Conservation (phyloP, 2,797 vertebrate genomes). For the Momotus momota region DNA sequence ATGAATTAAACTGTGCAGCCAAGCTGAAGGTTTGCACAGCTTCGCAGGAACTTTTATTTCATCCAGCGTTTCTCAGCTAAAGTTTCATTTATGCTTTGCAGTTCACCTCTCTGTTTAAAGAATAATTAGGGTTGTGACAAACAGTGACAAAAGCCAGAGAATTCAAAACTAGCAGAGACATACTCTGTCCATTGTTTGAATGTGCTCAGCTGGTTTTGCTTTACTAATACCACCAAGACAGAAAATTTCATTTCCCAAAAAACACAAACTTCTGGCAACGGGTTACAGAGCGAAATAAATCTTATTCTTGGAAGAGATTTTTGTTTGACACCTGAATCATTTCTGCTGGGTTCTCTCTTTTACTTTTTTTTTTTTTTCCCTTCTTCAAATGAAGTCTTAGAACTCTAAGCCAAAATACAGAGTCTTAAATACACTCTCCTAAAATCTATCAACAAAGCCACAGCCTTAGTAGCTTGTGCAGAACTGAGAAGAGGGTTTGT, state of each 20-base stretch:
- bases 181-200: slow-evolving; percentile 52
- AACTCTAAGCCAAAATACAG: slow-evolving; percentile 48
- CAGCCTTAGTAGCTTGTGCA: not conserved
- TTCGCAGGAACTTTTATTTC: not conserved
- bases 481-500: not conserved
- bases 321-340: slow-evolving; percentile 74
- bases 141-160: slow-evolving; percentile 65
- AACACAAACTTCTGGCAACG: slow-evolving; percentile 64
- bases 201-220: slow-evolving; percentile 70
- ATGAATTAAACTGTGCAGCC: not conserved
- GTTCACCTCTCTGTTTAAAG: slow-evolving; percentile 65
- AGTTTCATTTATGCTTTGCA: slow-evolving; percentile 31
- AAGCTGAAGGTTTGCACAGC: not conserved
- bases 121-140: slow-evolving; percentile 46
- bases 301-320: slow-evolving; percentile 75
- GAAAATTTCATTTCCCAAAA: slow-evolving; percentile 59
- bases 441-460: not conserved
- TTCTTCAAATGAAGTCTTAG: slow-evolving; percentile 62
- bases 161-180: slow-evolving; percentile 55
- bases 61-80: slow-evolving; percentile 12
- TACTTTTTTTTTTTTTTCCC: not conserved
- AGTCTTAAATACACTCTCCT: slow-evolving; percentile 38
- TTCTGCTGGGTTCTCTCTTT: slow-evolving; percentile 61
- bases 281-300: slow-evolving; percentile 70
- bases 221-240: slow-evolving; percentile 66